Percentiles rank a stretch among this genome's conserved stretches.
Evolutionary conservation across 2,888 invertebrate species (phyloP).

Genomic region (Phymatocera aterrima): DNA sequence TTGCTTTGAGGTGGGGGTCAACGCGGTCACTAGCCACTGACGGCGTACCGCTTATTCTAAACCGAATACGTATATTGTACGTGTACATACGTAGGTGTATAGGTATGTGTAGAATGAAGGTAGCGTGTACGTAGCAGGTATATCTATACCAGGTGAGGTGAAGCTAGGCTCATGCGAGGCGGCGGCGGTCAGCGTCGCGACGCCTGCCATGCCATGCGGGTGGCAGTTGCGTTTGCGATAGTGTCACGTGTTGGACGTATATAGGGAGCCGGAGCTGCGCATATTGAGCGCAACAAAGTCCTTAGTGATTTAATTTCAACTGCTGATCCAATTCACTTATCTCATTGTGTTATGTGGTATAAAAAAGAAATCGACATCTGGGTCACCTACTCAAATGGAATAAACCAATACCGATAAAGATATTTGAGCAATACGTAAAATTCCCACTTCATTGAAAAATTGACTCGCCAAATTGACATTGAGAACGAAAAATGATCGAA

Average conservation of each 20-base stretch:
- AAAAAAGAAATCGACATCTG: not conserved
- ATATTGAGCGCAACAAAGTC: conserved; percentile 18
- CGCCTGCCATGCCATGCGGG: conserved; percentile 61
- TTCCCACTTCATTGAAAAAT: no score
- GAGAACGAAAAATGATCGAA: not conserved
- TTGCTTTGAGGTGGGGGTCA: conserved; percentile 32
- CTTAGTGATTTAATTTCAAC: conserved; percentile 6
- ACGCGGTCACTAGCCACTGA: conserved; percentile 31
- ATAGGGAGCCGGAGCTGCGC: conserved; percentile 28
- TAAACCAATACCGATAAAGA: not conserved
- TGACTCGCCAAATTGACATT: not conserved
- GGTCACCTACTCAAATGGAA: not conserved
- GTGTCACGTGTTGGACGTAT: conserved; percentile 55
- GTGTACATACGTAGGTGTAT: not conserved
- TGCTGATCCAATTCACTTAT: not conserved
- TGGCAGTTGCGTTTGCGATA: conserved; percentile 60
- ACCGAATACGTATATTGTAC: not conserved
- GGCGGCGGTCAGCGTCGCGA: conserved; percentile 67
- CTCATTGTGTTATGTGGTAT: not conserved
- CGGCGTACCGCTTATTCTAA: conserved; percentile 7
- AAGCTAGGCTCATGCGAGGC: conserved; percentile 49
- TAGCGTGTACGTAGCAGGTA: not conserved
- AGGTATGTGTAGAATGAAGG: not conserved
- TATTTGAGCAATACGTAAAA: not conserved
- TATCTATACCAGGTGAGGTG: conserved; percentile 7